These are phyloP conservation scores for Micropterix aruncella DNA, from an alignment of 2,888 invertebrate species.

Conservation along the genomic window DNA sequence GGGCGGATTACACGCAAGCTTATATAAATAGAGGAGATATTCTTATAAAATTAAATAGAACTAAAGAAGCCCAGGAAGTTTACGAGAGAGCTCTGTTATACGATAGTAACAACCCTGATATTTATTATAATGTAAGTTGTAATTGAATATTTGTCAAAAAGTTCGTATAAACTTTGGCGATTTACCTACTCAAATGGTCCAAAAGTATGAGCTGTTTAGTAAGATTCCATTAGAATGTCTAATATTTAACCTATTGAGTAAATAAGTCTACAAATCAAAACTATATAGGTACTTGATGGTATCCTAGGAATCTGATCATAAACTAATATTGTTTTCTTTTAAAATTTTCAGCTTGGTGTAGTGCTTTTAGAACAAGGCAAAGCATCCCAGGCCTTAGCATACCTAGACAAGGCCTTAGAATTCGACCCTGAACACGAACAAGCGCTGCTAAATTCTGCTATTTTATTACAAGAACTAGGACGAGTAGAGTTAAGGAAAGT, in stretches of 20 bases:
- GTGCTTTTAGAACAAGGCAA: slow-evolving; percentile 89
- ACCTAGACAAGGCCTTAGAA: slow-evolving; percentile 85
- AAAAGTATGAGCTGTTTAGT: no score
- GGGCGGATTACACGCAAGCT: slow-evolving; percentile 90
- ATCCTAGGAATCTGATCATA: no score
- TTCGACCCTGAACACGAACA: slow-evolving; percentile 91
- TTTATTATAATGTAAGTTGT: slow-evolving; percentile 86
- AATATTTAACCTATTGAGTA: no score
- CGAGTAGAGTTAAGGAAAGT: slow-evolving; percentile 65
- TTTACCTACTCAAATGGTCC: no score
- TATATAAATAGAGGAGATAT: slow-evolving; percentile 96
- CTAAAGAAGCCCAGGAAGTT: slow-evolving; percentile 87
- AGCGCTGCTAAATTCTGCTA: slow-evolving; percentile 88
- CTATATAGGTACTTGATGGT: no score
- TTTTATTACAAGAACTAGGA: slow-evolving; percentile 81
- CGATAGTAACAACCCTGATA: slow-evolving; percentile 88
- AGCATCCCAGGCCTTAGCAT: slow-evolving; percentile 78
- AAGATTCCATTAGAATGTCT: no score
- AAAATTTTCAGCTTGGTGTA: slow-evolving; percentile 65
- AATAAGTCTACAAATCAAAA: no score
- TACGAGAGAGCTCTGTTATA: slow-evolving; percentile 87
- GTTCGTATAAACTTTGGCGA: no score
- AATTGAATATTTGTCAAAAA: no score
- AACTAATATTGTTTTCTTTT: no score
- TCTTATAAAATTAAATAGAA: slow-evolving; percentile 85